Conservation (phyloP, 2,888 invertebrate genomes). For the Branchellion lobata region DNA sequence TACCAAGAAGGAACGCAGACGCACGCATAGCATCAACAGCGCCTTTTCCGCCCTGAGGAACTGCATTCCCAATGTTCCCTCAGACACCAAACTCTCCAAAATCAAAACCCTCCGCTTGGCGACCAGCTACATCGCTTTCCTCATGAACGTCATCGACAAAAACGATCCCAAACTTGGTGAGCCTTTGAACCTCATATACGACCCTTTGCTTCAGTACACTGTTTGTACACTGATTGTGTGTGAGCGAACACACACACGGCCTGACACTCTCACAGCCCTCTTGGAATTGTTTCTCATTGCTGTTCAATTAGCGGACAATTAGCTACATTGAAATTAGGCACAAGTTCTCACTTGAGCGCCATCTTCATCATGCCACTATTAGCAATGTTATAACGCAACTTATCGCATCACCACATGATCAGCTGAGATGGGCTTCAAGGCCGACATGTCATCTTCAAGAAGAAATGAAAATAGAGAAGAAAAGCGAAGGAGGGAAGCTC, state of each 20-base stretch:
- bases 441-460: slow-evolving; percentile 69
- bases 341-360: no score
- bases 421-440: slow-evolving; percentile 72
- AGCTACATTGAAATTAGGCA: no score
- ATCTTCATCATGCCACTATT: no score
- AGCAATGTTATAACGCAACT: no score
- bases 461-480: slow-evolving; percentile 57
- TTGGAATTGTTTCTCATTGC: no score
- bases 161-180: slow-evolving; percentile 68
- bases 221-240: no score
- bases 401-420: not conserved
- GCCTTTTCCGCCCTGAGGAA: slow-evolving; percentile 88
- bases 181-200: not conserved
- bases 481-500: slow-evolving; percentile 49
- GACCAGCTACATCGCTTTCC: slow-evolving; percentile 71
- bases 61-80: slow-evolving; percentile 92
- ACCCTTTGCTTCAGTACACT: no score
- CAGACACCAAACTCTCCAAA: slow-evolving; percentile 89
- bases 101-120: slow-evolving; percentile 91
- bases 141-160: slow-evolving; percentile 81
- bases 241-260: no score
- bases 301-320: no score
- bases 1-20: slow-evolving; percentile 80
- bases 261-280: no score
- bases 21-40: slow-evolving; percentile 90